These are phyloP conservation scores for Laspeyria flexula DNA, from an alignment of 2,888 invertebrate genomes.

Conservation along the genomic window DNA sequence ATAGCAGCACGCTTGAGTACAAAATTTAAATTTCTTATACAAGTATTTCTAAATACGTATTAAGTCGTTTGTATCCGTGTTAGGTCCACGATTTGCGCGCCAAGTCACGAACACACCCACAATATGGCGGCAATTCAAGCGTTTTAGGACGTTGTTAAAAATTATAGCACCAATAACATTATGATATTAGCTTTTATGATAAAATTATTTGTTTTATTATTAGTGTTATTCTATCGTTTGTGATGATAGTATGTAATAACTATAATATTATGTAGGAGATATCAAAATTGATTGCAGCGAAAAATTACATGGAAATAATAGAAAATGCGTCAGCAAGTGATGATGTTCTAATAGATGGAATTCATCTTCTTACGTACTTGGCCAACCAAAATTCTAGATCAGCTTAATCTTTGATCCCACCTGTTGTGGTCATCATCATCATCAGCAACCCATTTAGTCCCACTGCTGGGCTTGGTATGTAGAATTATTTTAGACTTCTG, in stretches of 20 bases:
- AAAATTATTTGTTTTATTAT: slow-evolving; percentile 15
- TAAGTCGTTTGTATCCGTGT: background rate
- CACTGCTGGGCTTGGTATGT: too few relatives aligned
- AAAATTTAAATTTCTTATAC: too few relatives aligned
- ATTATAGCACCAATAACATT: slow-evolving; percentile 24
- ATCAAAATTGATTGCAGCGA: background rate
- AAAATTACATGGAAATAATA: background rate
- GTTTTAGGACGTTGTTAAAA: slow-evolving; percentile 28
- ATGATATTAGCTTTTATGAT: slow-evolving; percentile 3
- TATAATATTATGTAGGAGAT: background rate
- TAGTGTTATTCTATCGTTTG: slow-evolving; percentile 3
- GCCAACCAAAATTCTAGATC: too few relatives aligned
- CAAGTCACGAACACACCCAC: slow-evolving; percentile 30
- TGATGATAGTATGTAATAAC: background rate
- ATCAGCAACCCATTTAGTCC: too few relatives aligned
- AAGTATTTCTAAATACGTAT: too few relatives aligned
- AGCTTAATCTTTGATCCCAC: too few relatives aligned
- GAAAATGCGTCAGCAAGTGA: too few relatives aligned
- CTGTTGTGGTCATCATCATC: too few relatives aligned
- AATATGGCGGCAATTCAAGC: slow-evolving; percentile 16
- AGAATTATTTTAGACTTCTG: too few relatives aligned
- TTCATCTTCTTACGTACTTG: too few relatives aligned
- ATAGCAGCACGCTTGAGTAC: too few relatives aligned
- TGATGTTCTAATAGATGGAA: too few relatives aligned
- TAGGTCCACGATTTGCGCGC: slow-evolving; percentile 12